Evolutionary conservation across 2,888 invertebrate species (phyloP), one percentile per base, ranked within the genome.

Genomic region (Caradrina clavipalpis): DNA sequence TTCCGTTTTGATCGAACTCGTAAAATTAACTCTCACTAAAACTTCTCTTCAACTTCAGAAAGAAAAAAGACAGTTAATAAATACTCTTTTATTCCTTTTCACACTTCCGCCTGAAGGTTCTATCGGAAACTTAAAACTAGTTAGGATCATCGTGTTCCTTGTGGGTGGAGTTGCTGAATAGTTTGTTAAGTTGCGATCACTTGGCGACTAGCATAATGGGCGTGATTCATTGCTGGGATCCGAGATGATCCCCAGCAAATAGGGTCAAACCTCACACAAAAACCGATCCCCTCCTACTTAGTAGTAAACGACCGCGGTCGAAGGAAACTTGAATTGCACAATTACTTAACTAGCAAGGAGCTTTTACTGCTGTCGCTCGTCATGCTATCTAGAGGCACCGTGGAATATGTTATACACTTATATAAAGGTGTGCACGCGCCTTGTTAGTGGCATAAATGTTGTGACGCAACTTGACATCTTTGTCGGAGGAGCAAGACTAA

Each of bases 401-500:
- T 76, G 71, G 69, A 80, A 81, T 75, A 74, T 69, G 77, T 65
- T 75, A 67, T 69, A 69, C 80, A 88, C 85, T 89, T 91, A 90
- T 76, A 86, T 88, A 88, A 88, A 86, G 73, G 35, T 69, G 68
- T 57, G 69, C 69, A 66, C 82, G 78, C 83, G 73, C 80, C 88
- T 90, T 86, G 87, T 89, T 91, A 89, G 87, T 81, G 79, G 86
- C 89, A 87, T 85, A 86, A 85, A 88, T 86, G 82, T 83, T 67
- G 85, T 91, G 91, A 93, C 87, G 91, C 86, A 92, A 93, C 87
- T 70, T 83, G 86, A 90, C 92, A 92, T 91, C 92, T 89, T 87
- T 86, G 85, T 86, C 87, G 80, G 82, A 86, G 86, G 62, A 78
- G 88, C 86, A 88, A 91, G 93, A 89, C 91, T 88, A 91, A 92